Conservation (phyloP, 2,113 vertebrate species). For the Aptenodytes patagonicus region DNA sequence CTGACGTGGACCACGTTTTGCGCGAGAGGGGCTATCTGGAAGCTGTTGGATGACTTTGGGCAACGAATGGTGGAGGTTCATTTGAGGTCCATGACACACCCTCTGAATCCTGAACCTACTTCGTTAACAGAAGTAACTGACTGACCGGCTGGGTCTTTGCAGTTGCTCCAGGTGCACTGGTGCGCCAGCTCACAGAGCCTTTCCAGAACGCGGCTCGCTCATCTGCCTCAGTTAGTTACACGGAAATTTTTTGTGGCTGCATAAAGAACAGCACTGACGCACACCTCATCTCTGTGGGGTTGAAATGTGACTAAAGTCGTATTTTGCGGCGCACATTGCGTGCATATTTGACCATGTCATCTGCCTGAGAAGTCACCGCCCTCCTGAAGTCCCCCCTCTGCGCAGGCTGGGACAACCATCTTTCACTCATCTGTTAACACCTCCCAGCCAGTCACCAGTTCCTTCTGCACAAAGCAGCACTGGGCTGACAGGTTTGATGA, state of each 20-base stretch:
- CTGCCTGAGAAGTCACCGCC: not conserved
- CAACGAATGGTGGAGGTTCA: not conserved
- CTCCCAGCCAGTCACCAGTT: not conserved
- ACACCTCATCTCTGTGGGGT: not conserved
- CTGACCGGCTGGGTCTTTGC: not conserved
- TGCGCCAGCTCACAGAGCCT: not conserved
- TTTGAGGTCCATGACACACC: not conserved
- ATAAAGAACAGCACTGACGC: not conserved
- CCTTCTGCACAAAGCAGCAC: not conserved
- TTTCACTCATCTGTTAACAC: not conserved
- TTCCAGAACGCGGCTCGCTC: rapidly evolving
- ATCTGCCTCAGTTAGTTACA: not conserved
- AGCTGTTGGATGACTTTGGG: not conserved
- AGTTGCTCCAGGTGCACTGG: not conserved
- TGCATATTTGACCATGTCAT: not conserved
- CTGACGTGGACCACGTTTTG: not conserved
- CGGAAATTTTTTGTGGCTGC: not conserved
- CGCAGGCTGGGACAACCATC: not conserved
- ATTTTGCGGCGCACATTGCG: not conserved
- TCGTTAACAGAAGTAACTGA: not conserved
- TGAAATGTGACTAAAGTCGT: not conserved
- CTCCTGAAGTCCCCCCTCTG: not conserved
- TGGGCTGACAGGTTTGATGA: constrained; percentile 15
- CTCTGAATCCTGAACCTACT: not conserved
- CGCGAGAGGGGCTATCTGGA: not conserved